phyloP scores from a whole-genome alignment of 1,140 invertebrate species.

The Proctacanthus coquilletti region DNA sequence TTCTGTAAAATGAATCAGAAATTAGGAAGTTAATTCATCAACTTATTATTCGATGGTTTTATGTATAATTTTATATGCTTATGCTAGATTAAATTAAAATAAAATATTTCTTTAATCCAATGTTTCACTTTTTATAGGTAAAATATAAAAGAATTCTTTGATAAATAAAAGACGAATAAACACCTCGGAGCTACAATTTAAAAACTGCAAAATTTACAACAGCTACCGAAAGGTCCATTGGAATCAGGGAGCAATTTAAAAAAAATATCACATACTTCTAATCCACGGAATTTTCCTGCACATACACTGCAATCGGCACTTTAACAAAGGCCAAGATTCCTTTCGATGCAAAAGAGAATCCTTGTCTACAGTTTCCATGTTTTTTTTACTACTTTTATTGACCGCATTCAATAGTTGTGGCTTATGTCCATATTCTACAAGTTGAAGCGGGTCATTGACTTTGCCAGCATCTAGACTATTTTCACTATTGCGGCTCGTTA shows the following conservation, averaged over 20 bases:
- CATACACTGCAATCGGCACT: not conserved
- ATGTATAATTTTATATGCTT: not conserved
- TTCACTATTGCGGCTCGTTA: not conserved
- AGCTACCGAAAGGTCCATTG: not conserved
- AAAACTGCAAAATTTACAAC: not conserved
- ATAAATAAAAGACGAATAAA: not conserved
- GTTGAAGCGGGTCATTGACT: too few relatives aligned
- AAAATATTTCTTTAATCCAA: too few relatives aligned
- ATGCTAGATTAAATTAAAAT: not conserved
- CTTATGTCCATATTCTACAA: not conserved
- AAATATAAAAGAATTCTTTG: not conserved
- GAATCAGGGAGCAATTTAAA: not conserved
- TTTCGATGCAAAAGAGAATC: not conserved
- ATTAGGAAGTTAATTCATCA: slow-evolving; percentile 3
- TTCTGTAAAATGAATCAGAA: slow-evolving; percentile 63
- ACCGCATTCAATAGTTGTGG: not conserved
- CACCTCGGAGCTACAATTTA: not conserved
- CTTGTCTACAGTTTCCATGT: not conserved
- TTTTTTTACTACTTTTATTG: not conserved
- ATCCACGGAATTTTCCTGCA: not conserved
- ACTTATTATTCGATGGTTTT: not conserved
- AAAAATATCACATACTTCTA: not conserved
- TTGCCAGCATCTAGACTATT: not conserved
- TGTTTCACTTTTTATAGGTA: not conserved
- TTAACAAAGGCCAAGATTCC: not conserved